Evolutionary conservation across 2,113 vertebrate genomes (phyloP).

Genomic region (Baryphthengus martii): DNA sequence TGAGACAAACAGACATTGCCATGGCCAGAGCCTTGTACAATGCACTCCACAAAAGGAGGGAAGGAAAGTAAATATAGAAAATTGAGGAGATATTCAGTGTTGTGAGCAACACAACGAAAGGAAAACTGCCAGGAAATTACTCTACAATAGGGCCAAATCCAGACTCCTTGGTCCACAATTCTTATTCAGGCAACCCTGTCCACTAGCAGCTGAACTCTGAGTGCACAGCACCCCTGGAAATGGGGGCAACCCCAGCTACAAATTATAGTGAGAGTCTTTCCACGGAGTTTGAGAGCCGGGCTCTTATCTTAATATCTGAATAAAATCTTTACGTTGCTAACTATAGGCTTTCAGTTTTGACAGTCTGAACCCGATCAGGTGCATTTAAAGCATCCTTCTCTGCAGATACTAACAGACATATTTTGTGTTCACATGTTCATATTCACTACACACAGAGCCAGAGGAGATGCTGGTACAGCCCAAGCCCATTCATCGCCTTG

Average conservation of each 20-base stretch:
- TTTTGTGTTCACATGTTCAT: background rate
- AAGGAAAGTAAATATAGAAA: constrained; percentile 51
- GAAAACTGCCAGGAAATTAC: constrained; percentile 45
- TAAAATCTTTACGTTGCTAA: background rate
- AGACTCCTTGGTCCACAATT: background rate
- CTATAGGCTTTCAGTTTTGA: background rate
- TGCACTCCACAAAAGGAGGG: constrained; percentile 13
- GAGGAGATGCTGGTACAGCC: background rate
- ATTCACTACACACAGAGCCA: background rate
- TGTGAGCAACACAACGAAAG: constrained; percentile 31
- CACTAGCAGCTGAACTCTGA: background rate
- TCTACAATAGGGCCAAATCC: constrained; percentile 8
- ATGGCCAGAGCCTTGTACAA: background rate
- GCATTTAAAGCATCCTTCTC: background rate
- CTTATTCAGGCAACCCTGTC: background rate
- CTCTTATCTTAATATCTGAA: background rate
- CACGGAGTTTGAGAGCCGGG: background rate
- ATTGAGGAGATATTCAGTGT: constrained; percentile 7
- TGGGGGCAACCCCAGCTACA: background rate
- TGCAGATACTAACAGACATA: background rate
- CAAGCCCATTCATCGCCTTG: background rate
- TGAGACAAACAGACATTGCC: constrained; percentile 35
- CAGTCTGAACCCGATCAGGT: background rate
- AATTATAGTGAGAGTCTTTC: background rate
- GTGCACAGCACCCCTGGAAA: background rate